Evolutionary conservation across 2,797 vertebrate species (phyloP).

Genomic region (Pteropus rufus): DNA sequence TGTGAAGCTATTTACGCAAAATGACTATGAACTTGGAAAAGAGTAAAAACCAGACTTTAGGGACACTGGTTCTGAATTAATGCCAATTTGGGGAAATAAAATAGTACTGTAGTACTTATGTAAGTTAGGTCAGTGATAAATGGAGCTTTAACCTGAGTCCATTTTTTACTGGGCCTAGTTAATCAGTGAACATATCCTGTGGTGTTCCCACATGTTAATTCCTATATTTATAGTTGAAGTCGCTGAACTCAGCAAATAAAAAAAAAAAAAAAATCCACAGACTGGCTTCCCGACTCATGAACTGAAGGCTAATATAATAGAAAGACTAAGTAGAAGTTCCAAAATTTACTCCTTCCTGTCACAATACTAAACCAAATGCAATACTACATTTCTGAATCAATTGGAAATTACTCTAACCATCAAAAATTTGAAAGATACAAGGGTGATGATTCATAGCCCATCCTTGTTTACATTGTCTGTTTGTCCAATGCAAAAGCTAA

Average conservation of each 20-base stretch:
- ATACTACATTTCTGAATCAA: neutral
- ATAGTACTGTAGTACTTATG: neutral
- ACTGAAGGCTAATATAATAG: neutral
- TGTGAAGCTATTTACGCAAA: neutral
- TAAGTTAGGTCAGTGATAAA: neutral
- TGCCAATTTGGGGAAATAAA: neutral
- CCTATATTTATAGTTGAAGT: neutral
- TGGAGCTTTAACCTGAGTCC: neutral
- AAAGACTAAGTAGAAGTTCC: neutral
- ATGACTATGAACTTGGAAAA: neutral
- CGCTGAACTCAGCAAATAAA: neutral
- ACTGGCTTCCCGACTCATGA: neutral
- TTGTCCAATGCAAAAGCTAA: neutral
- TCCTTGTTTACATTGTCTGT: neutral
- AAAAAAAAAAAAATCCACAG: neutral
- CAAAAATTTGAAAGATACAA: neutral
- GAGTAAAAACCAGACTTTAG: neutral
- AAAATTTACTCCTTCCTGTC: neutral
- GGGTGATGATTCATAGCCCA: neutral
- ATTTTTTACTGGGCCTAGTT: neutral
- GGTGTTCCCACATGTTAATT: neutral
- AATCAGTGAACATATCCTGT: neutral
- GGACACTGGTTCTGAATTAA: neutral
- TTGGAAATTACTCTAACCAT: neutral
- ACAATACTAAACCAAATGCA: constrained; percentile 30